These are phyloP conservation scores for Aphaenogaster rudis DNA, from an alignment of 1,140 invertebrate genomes.

Conservation along the genomic window DNA sequence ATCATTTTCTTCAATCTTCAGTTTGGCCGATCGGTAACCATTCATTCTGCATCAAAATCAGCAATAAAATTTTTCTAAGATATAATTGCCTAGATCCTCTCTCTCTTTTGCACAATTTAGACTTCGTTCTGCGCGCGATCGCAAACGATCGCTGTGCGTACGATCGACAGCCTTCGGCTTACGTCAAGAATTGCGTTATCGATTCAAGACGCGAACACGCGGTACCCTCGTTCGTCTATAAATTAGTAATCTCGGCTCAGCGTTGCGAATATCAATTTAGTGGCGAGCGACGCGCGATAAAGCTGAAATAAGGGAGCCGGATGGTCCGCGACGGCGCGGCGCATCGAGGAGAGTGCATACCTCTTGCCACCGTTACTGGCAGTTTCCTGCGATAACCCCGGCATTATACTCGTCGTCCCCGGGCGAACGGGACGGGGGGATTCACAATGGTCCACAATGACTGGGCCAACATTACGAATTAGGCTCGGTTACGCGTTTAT, in stretches of 20 bases:
- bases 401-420: conserved; percentile 73
- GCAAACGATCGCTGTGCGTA: background rate
- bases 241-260: conserved; percentile 40
- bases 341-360: conserved; percentile 59
- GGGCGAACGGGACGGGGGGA: conserved; percentile 65
- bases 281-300: conserved; percentile 54
- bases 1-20: background rate
- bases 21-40: background rate
- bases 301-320: conserved; percentile 55
- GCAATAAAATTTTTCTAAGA: background rate
- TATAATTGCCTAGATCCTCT: background rate
- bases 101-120: background rate
- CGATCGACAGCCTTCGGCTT: background rate
- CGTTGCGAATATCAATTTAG: conserved; percentile 58
- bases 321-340: conserved; percentile 33
- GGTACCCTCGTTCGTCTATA: conserved; percentile 6
- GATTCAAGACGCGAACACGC: conserved; percentile 22
- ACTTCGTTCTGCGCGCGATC: background rate
- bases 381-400: conserved; percentile 85
- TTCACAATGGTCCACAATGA: conserved; percentile 84
- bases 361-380: conserved; percentile 80
- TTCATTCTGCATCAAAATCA: background rate
- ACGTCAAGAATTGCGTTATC: background rate
- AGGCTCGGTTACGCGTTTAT: conserved; percentile 87
- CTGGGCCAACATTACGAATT: conserved; percentile 85